Evolutionary conservation across 1,140 invertebrate species (phyloP).

Genomic region (Nasonia vitripennis): DNA sequence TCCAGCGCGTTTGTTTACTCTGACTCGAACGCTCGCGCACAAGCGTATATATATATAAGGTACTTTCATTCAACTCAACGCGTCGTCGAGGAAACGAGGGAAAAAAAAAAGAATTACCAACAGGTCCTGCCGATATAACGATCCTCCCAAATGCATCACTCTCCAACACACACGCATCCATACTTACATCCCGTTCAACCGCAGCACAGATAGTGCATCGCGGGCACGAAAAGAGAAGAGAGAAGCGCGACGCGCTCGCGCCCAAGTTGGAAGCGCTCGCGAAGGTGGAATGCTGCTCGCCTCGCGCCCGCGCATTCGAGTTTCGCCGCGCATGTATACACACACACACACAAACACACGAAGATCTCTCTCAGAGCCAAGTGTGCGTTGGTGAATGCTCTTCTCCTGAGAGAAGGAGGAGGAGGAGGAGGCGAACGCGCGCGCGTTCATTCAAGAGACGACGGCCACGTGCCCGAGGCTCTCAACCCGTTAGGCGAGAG

Average conservation of each 20-base stretch:
- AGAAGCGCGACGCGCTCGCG: slow-evolving; percentile 37
- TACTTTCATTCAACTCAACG: slow-evolving; percentile 32
- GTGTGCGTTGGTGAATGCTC: slow-evolving; percentile 33
- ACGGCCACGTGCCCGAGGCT: slow-evolving; percentile 70
- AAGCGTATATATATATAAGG: neutral
- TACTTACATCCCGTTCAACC: neutral
- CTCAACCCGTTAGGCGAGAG: slow-evolving; percentile 61
- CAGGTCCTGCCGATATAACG: neutral
- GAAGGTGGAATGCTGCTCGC: slow-evolving; percentile 70
- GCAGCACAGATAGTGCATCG: neutral
- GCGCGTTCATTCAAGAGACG: slow-evolving; percentile 68
- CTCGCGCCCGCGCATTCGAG: slow-evolving; percentile 65
- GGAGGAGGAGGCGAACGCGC: slow-evolving; percentile 25
- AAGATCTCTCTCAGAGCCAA: neutral
- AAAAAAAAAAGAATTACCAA: slow-evolving; percentile 14
- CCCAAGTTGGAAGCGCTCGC: slow-evolving; percentile 67
- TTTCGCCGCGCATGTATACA: slow-evolving; percentile 18
- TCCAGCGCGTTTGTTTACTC: slow-evolving; percentile 33
- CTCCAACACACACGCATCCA: neutral
- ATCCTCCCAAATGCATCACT: neutral
- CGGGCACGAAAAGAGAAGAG: slow-evolving; percentile 52
- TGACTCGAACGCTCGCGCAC: neutral
- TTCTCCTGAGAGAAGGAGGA: neutral
- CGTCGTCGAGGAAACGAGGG: neutral
- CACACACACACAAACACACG: neutral